These are phyloP conservation scores for Goniozus legneri DNA, from an alignment of 1,140 invertebrate species.

Conservation along the genomic window DNA sequence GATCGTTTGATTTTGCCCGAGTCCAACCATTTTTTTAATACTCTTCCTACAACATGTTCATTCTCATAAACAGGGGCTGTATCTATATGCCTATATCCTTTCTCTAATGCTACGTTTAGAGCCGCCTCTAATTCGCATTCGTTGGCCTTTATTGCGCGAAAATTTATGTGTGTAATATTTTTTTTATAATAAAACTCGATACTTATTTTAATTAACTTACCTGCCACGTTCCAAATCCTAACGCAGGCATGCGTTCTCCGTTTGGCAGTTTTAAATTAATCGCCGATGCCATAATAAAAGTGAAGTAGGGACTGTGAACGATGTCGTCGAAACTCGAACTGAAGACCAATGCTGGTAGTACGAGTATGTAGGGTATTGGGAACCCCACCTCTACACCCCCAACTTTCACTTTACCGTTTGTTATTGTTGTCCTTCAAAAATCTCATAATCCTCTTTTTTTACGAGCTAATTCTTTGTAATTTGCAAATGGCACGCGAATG, in stretches of 20 bases:
- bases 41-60: conserved; percentile 61
- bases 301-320: too few relatives aligned
- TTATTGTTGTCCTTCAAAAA: too few relatives aligned
- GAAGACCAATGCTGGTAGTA: too few relatives aligned
- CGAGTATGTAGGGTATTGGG: too few relatives aligned
- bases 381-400: too few relatives aligned
- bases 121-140: conserved; percentile 56
- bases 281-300: conserved; percentile 20
- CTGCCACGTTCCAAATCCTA: conserved; percentile 68
- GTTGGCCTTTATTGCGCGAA: conserved; percentile 39
- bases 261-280: conserved; percentile 27
- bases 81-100: conserved; percentile 70
- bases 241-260: conserved; percentile 57
- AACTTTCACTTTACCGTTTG: background rate
- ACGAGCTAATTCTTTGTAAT: too few relatives aligned
- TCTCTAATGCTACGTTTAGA: conserved; percentile 58
- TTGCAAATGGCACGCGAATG: too few relatives aligned
- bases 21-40: conserved; percentile 61
- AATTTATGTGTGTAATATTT: background rate
- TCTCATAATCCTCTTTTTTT: too few relatives aligned
- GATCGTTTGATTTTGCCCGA: conserved; percentile 62
- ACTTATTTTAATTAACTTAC: conserved; percentile 40
- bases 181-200: background rate
- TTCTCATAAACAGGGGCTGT: conserved; percentile 64
- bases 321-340: too few relatives aligned